Evolutionary conservation across 2,113 vertebrate genomes (phyloP).

Genomic region (Lepus americanus): DNA sequence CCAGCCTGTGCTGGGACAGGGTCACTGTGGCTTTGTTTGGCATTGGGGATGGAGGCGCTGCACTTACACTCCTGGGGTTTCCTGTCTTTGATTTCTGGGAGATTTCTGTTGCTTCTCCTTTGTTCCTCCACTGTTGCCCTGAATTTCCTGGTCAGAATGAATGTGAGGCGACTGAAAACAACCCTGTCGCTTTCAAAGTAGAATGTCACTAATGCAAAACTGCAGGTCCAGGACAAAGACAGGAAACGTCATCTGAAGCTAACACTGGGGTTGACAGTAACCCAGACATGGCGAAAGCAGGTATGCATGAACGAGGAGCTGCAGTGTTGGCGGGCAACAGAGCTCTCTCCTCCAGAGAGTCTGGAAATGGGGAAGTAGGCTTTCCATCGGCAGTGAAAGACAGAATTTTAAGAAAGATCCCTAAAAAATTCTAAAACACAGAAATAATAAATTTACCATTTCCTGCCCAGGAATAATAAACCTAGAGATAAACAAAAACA

Average conservation of each 20-base stretch:
- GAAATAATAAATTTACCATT: conserved; percentile 31
- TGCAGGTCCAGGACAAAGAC: not conserved
- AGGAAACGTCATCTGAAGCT: not conserved
- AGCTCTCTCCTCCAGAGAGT: not conserved
- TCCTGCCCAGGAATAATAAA: conserved; percentile 14
- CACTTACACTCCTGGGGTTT: not conserved
- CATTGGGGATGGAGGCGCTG: not conserved
- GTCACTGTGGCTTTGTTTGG: not conserved
- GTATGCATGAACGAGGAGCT: not conserved
- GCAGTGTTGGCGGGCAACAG: not conserved
- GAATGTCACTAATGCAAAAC: conserved; percentile 15
- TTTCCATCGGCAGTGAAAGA: conserved; percentile 1
- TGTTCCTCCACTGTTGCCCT: conserved; percentile 9
- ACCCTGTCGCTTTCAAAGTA: not conserved
- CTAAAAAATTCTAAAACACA: not conserved
- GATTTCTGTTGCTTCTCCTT: not conserved
- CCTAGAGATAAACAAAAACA: conserved; percentile 22
- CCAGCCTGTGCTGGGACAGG: not conserved
- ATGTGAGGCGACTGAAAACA: not conserved
- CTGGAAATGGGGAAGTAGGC: conserved; percentile 7
- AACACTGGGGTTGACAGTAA: no score
- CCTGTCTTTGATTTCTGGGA: not conserved
- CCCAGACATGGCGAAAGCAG: not conserved
- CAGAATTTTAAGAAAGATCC: conserved; percentile 4
- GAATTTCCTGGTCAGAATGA: conserved; percentile 10